Conservation (phyloP, 2,113 vertebrate species). For the Puffinus mauretanicus region DNA sequence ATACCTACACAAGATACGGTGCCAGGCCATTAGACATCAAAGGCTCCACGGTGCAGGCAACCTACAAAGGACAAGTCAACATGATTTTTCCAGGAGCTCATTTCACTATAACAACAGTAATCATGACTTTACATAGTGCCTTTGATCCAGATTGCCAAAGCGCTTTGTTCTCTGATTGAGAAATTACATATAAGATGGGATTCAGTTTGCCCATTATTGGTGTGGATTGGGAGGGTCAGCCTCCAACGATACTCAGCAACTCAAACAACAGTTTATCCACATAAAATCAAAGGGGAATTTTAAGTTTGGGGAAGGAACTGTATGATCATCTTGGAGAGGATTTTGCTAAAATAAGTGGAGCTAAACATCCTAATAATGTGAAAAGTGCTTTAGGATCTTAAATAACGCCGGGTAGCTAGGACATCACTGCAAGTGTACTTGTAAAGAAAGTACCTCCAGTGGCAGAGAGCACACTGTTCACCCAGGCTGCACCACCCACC, state of each 20-base stretch:
- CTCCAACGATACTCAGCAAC: not conserved
- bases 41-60: not conserved
- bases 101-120: slow-evolving; percentile 6
- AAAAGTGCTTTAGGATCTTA: not conserved
- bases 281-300: not conserved
- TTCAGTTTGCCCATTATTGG: not conserved
- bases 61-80: slow-evolving; percentile 7
- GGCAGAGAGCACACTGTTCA: not conserved
- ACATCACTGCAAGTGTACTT: not conserved
- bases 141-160: slow-evolving; percentile 21
- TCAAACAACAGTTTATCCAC: not conserved
- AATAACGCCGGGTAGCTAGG: not conserved
- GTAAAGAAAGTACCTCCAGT: not conserved
- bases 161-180: slow-evolving; percentile 2
- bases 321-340: not conserved
- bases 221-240: not conserved
- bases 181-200: not conserved
- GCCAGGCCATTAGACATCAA: slow-evolving; percentile 5
- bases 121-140: not conserved
- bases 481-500: not conserved
- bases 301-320: not conserved
- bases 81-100: slow-evolving; percentile 19
- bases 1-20: not conserved
- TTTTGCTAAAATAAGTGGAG: not conserved
- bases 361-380: not conserved